These are phyloP conservation scores for Calyptomena viridis DNA, from an alignment of 2,113 vertebrate species.

Conservation along the genomic window DNA sequence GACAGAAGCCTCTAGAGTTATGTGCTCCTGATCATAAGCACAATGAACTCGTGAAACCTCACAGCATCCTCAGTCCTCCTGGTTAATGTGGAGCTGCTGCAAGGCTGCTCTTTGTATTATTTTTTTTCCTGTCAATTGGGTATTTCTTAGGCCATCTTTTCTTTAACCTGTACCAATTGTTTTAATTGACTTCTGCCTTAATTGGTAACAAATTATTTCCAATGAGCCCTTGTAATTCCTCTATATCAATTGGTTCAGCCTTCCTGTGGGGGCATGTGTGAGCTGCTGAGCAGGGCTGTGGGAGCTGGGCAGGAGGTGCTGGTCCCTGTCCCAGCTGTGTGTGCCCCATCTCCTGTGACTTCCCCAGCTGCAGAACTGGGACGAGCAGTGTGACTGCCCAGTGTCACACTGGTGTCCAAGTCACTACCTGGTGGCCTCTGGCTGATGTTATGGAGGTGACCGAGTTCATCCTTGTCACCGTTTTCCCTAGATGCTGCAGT, in stretches of 20 bases:
- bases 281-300: background rate
- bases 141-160: slow-evolving; percentile 55
- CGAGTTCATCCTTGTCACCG: background rate
- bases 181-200: slow-evolving; percentile 68
- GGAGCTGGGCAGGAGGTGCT: background rate
- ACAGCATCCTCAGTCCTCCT: background rate
- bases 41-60: background rate
- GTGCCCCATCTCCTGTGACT: background rate
- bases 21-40: background rate
- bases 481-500: background rate
- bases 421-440: background rate
- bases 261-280: background rate
- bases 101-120: background rate
- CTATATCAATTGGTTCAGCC: background rate
- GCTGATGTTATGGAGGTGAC: background rate
- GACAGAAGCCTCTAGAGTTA: background rate
- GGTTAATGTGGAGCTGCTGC: background rate
- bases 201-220: slow-evolving; percentile 64
- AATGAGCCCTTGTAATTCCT: slow-evolving; percentile 38
- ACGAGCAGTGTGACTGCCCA: background rate
- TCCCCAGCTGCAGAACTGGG: no score
- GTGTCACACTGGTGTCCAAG: background rate
- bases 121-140: slow-evolving; percentile 21
- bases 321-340: background rate
- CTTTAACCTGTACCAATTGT: slow-evolving; percentile 62